Base-by-base conservation (phyloP, 2,888 invertebrate species). In the Heliconius hortense region DNA sequence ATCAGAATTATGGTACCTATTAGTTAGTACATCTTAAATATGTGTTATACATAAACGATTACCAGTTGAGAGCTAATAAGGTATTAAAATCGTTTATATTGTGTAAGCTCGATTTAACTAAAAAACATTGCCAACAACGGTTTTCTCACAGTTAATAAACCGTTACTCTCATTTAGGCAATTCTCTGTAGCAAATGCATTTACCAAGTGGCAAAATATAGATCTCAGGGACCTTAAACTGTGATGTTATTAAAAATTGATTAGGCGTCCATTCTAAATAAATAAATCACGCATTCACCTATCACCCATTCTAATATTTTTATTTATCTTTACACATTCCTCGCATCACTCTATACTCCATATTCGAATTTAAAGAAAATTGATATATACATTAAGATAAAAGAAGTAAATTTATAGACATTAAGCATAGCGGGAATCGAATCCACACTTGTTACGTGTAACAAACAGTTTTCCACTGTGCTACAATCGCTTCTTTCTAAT, bases 131-230 rank as follows among this genome's bases (percentile, higher is more conserved):
- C 24, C 15, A n/a, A 56, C 31, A 56, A 69, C 31, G 35, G 31
- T 56, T 69, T 69, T 69, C 69, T 56, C 69, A 69, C 69, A 69
- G 69, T 31, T 56, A 24, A n/a, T n/a, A 69, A 13, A 35, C 56
- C 69, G 69, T 69, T 56, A 56, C 56, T 69, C 24, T 56, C n/a
- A 31, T 69, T 69, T 31, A 56, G 8, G 53, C 69, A 69, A 66
- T 31, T 69, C 31, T 15, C 15, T 69, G 53, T 53, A 53, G 1
- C 56, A 56, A 69, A 56, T 28, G 69, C 24, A 53, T 56, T 56
- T 69, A 7, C 24, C 31, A 31, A 53, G 53, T 11, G 53, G 31
- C 31, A 56, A 69, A 69, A 35, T 35, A 56, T 10, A 69, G 15
- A 35, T 7, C 13, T 56, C 31, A 69, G 31, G 11, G 35, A 4